Evolutionary conservation across 2,113 vertebrate species (phyloP).

Genomic region (Felis chaus): DNA sequence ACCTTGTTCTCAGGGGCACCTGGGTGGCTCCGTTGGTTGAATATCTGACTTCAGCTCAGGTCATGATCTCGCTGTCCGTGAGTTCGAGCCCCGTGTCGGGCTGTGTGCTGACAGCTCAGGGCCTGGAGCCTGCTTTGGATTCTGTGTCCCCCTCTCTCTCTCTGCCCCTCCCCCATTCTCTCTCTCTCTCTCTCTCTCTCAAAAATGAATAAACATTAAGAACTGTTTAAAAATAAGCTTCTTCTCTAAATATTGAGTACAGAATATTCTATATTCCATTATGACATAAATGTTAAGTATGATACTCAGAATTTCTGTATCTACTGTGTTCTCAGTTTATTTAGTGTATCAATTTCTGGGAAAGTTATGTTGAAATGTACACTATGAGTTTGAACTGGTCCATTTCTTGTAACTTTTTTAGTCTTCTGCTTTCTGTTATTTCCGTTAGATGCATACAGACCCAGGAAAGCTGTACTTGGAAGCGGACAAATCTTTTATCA

Average conservation of each 20-base stretch:
- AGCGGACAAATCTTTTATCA: not conserved
- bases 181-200: too few relatives aligned
- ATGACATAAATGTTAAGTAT: not conserved
- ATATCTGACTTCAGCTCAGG: too few relatives aligned
- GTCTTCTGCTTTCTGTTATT: not conserved
- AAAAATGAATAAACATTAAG: too few relatives aligned
- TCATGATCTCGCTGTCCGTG: too few relatives aligned
- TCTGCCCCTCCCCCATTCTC: too few relatives aligned
- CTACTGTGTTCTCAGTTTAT: not conserved
- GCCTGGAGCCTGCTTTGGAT: too few relatives aligned
- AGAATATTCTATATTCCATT: not conserved
- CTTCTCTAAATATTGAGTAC: not conserved
- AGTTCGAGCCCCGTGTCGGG: too few relatives aligned
- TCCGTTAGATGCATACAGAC: not conserved
- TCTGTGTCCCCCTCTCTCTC: too few relatives aligned
- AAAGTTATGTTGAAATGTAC: not conserved
- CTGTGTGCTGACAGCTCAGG: too few relatives aligned
- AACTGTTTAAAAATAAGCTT: not conserved
- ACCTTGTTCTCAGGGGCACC: not conserved
- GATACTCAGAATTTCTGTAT: not conserved
- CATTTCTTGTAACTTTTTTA: not conserved
- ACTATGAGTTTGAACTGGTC: not conserved
- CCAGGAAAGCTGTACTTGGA: not conserved
- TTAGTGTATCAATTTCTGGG: not conserved
- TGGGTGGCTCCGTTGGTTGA: too few relatives aligned